A percentile compares a stretch with the other conserved stretches of the same genome.
These are phyloP conservation scores for Diaprepes abbreviatus DNA, from an alignment of 2,888 invertebrate species.

Conservation along the genomic window DNA sequence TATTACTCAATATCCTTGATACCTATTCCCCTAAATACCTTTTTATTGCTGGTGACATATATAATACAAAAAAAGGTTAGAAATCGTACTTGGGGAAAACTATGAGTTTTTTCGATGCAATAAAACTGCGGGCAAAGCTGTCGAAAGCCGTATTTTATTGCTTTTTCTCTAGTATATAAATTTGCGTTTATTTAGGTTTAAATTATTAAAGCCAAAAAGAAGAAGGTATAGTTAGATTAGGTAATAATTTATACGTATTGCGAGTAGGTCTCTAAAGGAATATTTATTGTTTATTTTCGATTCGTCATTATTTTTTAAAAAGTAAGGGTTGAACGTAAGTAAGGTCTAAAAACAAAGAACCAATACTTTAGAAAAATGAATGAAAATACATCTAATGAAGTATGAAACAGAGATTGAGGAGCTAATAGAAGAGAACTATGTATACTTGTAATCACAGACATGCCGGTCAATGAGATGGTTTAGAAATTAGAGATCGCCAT, in stretches of 20 bases:
- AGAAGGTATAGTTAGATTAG: not conserved
- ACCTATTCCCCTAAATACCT: not conserved
- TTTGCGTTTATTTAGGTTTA: slow-evolving; percentile 15
- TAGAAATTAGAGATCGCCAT: too few species aligned
- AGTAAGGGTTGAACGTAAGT: too few species aligned
- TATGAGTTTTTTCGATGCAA: not conserved
- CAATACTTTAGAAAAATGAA: too few species aligned
- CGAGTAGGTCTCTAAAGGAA: too few species aligned
- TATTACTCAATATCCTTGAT: not conserved
- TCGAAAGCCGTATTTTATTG: slow-evolving; percentile 29
- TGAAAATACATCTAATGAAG: too few species aligned
- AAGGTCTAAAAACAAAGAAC: too few species aligned
- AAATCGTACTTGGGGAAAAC: not conserved
- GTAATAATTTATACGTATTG: not conserved
- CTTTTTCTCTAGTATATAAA: slow-evolving; percentile 18
- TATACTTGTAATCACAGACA: too few species aligned
- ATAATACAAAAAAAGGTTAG: slow-evolving; percentile 11
- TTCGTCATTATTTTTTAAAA: too few species aligned
- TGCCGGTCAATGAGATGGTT: too few species aligned
- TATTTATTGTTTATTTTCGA: too few species aligned
- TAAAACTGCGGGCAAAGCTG: slow-evolving; percentile 24
- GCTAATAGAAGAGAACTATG: too few species aligned
- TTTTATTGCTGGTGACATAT: not conserved
- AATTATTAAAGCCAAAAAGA: not conserved
- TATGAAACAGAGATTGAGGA: too few species aligned